These are phyloP conservation scores for Eriosoma lanigerum DNA, from an alignment of 1,140 invertebrate genomes.

Conservation along the genomic window DNA sequence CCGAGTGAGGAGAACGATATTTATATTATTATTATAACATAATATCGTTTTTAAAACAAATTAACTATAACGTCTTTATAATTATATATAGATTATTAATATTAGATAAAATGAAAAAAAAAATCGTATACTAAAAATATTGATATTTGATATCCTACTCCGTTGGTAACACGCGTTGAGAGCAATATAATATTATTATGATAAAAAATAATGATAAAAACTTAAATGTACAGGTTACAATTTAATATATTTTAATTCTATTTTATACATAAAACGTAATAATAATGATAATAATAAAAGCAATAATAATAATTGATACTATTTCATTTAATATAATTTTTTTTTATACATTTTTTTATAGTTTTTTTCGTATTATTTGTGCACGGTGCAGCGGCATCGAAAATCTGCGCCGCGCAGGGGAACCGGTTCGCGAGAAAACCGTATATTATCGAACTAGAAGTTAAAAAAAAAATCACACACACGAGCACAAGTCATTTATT, in stretches of 20 bases:
- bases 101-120: no score
- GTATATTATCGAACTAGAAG: slow-evolving; percentile 40
- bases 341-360: not conserved
- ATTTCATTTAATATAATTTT: not conserved
- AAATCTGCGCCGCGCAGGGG: not conserved
- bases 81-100: no score
- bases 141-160: no score
- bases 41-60: no score
- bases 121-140: no score
- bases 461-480: slow-evolving; percentile 28
- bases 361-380: slow-evolving; percentile 5
- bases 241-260: not conserved
- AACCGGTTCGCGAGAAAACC: slow-evolving; percentile 49
- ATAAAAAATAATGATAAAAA: not conserved
- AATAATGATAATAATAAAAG: no score
- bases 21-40: no score
- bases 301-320: no score
- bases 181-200: not conserved
- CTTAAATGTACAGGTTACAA: not conserved
- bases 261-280: slow-evolving; percentile 6
- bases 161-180: no score
- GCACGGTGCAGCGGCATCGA: not conserved
- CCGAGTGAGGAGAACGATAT: no score
- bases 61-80: no score
- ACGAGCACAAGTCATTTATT: not conserved